phyloP scores from a whole-genome alignment of 2,797 vertebrate species.

The Typhlichthys eigenmanni region DNA sequence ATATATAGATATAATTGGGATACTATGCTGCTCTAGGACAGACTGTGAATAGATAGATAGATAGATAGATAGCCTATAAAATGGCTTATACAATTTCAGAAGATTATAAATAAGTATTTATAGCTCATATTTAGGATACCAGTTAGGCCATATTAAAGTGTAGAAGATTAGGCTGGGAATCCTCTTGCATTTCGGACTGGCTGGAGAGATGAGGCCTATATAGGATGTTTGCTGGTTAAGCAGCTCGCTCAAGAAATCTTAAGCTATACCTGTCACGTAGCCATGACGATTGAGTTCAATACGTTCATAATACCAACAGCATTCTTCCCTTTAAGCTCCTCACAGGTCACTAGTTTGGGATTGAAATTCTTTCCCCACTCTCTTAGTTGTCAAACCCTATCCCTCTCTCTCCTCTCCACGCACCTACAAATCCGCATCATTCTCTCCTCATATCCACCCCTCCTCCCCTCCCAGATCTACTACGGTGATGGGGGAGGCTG shows the following conservation, averaged over 20 bases:
- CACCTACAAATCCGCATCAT: neutral
- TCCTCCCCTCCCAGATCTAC: neutral
- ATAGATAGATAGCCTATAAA: slow-evolving; percentile 14
- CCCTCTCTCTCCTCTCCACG: slow-evolving; percentile 9
- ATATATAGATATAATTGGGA: too few species aligned
- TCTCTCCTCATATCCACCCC: neutral
- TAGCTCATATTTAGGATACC: neutral
- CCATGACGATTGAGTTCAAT: too few species aligned
- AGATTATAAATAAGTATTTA: neutral
- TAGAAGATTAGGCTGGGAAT: slow-evolving; percentile 18
- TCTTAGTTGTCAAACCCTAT: too few species aligned
- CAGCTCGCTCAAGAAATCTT: neutral
- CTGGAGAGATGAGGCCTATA: slow-evolving; percentile 4
- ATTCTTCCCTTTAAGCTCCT: too few species aligned
- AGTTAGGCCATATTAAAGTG: slow-evolving; percentile 10
- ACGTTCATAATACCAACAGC: neutral
- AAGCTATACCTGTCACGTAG: slow-evolving; percentile 13
- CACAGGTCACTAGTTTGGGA: too few species aligned
- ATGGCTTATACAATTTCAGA: slow-evolving; percentile 23
- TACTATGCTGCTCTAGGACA: too few species aligned
- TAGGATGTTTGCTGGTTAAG: slow-evolving; percentile 2
- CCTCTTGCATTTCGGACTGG: slow-evolving; percentile 5
- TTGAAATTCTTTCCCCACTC: neutral
- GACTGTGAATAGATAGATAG: too few species aligned
- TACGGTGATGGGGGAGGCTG: slow-evolving; percentile 18